phyloP scores from a whole-genome alignment of 2,888 invertebrate genomes.

The Digitonthophagus gazella region DNA sequence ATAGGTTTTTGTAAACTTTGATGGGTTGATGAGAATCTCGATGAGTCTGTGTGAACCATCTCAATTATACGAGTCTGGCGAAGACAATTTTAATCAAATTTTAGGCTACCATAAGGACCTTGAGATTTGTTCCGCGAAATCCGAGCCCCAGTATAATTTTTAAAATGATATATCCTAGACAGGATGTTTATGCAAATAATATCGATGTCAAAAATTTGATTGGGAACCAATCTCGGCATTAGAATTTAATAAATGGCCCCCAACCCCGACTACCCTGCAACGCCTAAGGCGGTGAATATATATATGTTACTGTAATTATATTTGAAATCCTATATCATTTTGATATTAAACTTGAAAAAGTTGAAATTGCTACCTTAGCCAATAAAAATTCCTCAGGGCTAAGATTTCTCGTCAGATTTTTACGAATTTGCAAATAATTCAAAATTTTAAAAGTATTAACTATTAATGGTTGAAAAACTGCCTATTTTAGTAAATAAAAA shows the following conservation, averaged over 20 bases:
- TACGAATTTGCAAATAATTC: too few relatives aligned
- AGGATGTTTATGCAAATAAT: constrained; percentile 21
- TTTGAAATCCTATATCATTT: neutral
- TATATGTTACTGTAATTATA: constrained; percentile 19
- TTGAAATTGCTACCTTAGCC: neutral
- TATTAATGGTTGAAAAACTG: too few relatives aligned
- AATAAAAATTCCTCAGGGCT: too few relatives aligned
- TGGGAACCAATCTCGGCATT: constrained; percentile 9
- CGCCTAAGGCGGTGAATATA: constrained; percentile 1
- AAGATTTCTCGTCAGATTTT: too few relatives aligned
- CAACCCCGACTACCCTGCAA: neutral
- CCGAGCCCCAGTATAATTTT: constrained; percentile 12
- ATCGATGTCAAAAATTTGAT: constrained; percentile 18
- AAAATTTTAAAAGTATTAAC: too few relatives aligned
- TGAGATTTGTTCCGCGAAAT: neutral
- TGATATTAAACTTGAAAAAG: neutral
- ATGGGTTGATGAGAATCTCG: neutral
- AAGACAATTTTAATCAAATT: neutral
- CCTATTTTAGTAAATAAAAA: too few relatives aligned
- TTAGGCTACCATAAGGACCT: neutral
- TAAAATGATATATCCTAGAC: constrained; percentile 18
- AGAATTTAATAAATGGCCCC: constrained; percentile 13
- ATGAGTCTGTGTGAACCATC: too few relatives aligned
- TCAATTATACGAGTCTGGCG: neutral
- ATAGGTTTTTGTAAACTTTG: neutral